Evolutionary conservation across 1,140 invertebrate species (phyloP).

Genomic region (Eurosta solidaginis): DNA sequence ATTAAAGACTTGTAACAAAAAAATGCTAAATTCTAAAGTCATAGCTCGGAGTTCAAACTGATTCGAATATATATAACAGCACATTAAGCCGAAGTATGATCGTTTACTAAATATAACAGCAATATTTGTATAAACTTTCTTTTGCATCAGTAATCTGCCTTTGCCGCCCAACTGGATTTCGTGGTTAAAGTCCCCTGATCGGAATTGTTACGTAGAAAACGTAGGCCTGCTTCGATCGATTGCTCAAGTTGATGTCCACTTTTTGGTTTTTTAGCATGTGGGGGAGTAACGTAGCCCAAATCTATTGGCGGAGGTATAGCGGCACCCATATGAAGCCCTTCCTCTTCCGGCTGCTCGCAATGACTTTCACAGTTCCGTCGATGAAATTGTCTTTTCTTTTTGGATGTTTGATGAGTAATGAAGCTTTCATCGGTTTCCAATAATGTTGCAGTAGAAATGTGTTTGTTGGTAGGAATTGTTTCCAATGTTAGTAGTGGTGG

Average conservation of each 20-base stretch:
- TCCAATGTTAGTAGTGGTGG: no score
- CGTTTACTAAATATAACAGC: no score
- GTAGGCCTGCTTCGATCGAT: constrained; percentile 71
- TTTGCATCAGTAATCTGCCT: constrained; percentile 51
- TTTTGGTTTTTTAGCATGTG: constrained; percentile 39
- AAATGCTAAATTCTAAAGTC: no score
- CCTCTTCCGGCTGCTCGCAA: neutral
- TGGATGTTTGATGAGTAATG: constrained; percentile 44
- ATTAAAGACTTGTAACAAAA: no score
- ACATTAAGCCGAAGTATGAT: no score
- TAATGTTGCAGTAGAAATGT: constrained; percentile 2
- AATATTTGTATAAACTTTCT: neutral
- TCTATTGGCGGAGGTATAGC: constrained; percentile 70
- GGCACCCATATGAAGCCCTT: constrained; percentile 43
- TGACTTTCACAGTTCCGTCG: constrained; percentile 42
- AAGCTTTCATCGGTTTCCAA: constrained; percentile 35
- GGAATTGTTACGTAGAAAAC: constrained; percentile 68
- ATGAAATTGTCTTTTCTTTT: constrained; percentile 42
- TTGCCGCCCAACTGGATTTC: constrained; percentile 54
- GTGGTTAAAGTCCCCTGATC: constrained; percentile 61
- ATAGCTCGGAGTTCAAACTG: no score
- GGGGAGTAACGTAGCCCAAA: constrained; percentile 62
- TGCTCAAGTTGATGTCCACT: constrained; percentile 62
- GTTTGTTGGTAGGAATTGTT: neutral
- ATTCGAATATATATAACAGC: no score